Base-by-base conservation (phyloP, 2,113 vertebrate species). In the Melanerpes formicivorus region DNA sequence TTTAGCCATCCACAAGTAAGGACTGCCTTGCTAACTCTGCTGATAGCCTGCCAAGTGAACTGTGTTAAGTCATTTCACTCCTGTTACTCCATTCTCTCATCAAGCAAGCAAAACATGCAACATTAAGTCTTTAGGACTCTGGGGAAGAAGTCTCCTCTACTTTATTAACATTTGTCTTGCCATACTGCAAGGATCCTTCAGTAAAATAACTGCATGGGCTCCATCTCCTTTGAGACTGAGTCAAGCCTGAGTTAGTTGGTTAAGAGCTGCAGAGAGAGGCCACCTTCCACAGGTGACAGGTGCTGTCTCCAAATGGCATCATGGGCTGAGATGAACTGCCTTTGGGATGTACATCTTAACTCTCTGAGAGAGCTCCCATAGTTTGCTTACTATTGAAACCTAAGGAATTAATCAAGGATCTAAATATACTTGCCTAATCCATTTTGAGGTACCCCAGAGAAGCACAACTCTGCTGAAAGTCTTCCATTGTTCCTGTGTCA, bases 171-270 rank as follows among this genome's bases (percentile, higher is more conserved):
- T 80, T 32, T 48, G 3, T 64, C 23, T 83, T 67, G 42, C 27
- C 48, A 2, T 11, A 23, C 11, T 8, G 4, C 21, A 48, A 64
- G 1, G 0, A 7, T 23, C 2, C 17, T 29, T 11, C 18, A 30
- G 5, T 9, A 50, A 26, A 70, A 30, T 59, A 44, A 54, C 22
- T 69, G n/a, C 4, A 7, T 64, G 32, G 13, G 9, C 32, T 58
- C 67, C 14, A 19, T 9, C 26, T 71, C 27, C 22, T 64, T 55
- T 70, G 67, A 10, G 44, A 23, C 2, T 34, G 75, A n/a, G 27
- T 52, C 27, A 73, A 59, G 6, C 4, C 21, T 59, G 46, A 64
- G 46, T 37, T 34, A 34, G 18, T 3, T 44, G 34, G 14, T 34
- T 34, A 73, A 67, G 55, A 76, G 10, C 17, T 63, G 42, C 12